Evolutionary conservation across 2,888 invertebrate species (phyloP).

Genomic region (Muscina levida): DNA sequence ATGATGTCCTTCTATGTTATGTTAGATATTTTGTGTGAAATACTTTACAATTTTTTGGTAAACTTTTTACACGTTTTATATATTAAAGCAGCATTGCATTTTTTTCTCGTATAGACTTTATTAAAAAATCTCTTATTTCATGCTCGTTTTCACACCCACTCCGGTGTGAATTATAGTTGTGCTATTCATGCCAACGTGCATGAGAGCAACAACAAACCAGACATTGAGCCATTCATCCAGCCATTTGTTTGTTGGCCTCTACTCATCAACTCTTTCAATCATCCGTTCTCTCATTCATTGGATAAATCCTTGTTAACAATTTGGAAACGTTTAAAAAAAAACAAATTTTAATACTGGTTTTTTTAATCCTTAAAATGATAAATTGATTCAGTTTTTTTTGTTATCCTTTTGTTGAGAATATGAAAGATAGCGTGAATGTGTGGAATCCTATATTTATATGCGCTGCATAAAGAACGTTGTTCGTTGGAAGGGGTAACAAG

Average conservation of each 20-base stretch:
- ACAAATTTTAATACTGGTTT: constrained; percentile 29
- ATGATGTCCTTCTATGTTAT: no score
- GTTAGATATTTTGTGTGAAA: not conserved
- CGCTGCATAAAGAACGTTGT: constrained; percentile 2
- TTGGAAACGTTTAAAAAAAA: constrained; percentile 54
- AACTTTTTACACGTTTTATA: not conserved
- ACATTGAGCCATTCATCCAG: not conserved
- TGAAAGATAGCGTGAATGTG: constrained; percentile 5
- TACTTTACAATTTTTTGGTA: constrained; percentile 20
- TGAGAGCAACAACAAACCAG: no score
- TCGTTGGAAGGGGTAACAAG: constrained; percentile 9
- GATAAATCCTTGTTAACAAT: constrained; percentile 50
- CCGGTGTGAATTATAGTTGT: not conserved
- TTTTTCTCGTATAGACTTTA: constrained; percentile 33
- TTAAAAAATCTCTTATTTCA: constrained; percentile 27
- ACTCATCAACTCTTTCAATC: constrained; percentile 16
- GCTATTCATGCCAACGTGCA: constrained; percentile 22
- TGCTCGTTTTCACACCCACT: constrained; percentile 13
- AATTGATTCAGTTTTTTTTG: constrained; percentile 43
- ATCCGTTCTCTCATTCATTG: constrained; percentile 18
- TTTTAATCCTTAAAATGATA: constrained; percentile 36
- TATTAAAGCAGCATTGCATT: not conserved
- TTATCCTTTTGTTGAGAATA: constrained; percentile 11
- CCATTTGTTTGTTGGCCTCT: not conserved
- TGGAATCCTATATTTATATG: not conserved